These are phyloP conservation scores for Ischnus inquisitorius DNA, from an alignment of 2,888 invertebrate genomes.

Conservation along the genomic window DNA sequence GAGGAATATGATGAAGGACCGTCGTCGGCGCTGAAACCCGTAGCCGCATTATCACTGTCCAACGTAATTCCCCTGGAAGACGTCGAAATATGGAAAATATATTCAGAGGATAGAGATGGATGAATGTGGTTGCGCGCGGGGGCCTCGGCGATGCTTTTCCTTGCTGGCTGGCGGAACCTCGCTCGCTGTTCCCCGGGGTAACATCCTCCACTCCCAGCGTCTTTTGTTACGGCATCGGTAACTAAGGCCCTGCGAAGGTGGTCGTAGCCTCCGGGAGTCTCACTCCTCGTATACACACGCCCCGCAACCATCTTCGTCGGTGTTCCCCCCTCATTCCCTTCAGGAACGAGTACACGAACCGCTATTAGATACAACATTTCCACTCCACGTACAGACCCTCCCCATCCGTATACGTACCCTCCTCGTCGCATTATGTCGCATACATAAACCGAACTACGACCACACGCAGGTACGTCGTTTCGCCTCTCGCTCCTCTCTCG, in stretches of 20 bases:
- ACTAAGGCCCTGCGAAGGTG: slow-evolving; percentile 11
- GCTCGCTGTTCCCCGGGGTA: slow-evolving; percentile 35
- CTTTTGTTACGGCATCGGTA: slow-evolving; percentile 52
- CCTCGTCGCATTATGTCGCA: neutral
- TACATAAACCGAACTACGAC: slow-evolving; percentile 1
- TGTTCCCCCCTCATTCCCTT: neutral
- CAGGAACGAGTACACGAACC: neutral
- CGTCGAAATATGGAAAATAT: slow-evolving; percentile 58
- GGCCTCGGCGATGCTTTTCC: neutral
- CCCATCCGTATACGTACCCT: neutral
- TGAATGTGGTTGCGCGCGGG: slow-evolving; percentile 17
- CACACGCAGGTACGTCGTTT: neutral
- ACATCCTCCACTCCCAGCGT: slow-evolving; percentile 34
- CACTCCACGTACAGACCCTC: neutral
- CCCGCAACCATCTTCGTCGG: neutral
- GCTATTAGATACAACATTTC: neutral
- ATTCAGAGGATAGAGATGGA: slow-evolving; percentile 49
- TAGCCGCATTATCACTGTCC: slow-evolving; percentile 50
- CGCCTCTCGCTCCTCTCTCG: neutral
- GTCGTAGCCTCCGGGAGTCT: neutral
- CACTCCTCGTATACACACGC: neutral
- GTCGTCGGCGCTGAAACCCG: slow-evolving; percentile 35
- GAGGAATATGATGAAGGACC: slow-evolving; percentile 47
- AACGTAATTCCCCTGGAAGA: slow-evolving; percentile 49
- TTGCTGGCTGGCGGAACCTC: slow-evolving; percentile 11